Evolutionary conservation across 2,113 vertebrate species (phyloP), one percentile per base, ranked within the genome.

Genomic region (Apteryx owenii): DNA sequence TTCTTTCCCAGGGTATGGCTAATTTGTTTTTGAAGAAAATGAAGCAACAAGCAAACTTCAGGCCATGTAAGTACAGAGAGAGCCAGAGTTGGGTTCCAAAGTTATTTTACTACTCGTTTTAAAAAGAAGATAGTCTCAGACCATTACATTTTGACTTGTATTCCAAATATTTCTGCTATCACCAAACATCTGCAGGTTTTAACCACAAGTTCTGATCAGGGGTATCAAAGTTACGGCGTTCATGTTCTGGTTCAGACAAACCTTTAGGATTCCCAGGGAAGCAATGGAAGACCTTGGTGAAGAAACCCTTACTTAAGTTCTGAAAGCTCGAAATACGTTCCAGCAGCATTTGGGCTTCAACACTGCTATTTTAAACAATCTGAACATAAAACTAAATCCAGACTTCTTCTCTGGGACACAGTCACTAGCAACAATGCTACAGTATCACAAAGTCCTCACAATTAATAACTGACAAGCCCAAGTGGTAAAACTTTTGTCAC

Each of bases 301-400:
- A 48, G 36, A 87, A 69, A 60, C 22, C 17, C 44, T 16, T 16
- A 29, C 17, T 60, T 5, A 68, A 65, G 18, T 77, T 76, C 3
- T 65, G 23, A 61, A 48, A 61, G 19, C 46, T 42, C 40, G 66
- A 69, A 81, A 48, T 0, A 0, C 29, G 40, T 7, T 8, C 26
- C 10, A 69, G 15, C 7, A 84, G 38, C 36, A 46, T 62, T 81
- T 75, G 7, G 69, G 7, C 66, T 86, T 14, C 77, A 68, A 73
- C 7, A 60, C 4, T 26, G 26, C 12, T 51, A 38, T 38, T 38
- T 38, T 38, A 38, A 38, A 38, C 36, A 38, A 36, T 36, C 22
- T 50, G n/a, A 84, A 77, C 8, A 42, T 28, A 80, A 91, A 54
- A 87, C 15, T 64, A 72, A 93, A 50, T 7, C 9, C 29, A 60